Conservation (phyloP, 1,140 invertebrate species). For the Cyclina sinensis region DNA sequence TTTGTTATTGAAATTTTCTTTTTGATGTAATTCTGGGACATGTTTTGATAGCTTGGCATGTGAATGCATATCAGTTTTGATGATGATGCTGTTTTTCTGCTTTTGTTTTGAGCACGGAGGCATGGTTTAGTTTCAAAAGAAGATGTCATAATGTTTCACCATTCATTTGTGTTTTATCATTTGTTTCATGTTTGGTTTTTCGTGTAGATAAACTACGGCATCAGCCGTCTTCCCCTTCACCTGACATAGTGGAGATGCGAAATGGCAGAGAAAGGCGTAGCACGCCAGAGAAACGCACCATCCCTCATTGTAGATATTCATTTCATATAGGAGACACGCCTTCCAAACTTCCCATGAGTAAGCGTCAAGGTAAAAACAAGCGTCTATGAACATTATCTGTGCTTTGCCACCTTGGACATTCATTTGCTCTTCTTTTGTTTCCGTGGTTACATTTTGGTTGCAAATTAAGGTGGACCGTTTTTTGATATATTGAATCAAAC, state of each 20-base stretch:
- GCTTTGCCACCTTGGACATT: background rate
- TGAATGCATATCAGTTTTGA: background rate
- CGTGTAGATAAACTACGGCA: conserved; percentile 56
- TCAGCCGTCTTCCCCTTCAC: conserved; percentile 42
- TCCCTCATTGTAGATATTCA: conserved; percentile 59
- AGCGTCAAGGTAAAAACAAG: conserved; percentile 61
- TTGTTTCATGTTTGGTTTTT: conserved; percentile 60
- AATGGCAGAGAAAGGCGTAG: conserved; percentile 46
- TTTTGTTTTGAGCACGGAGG: background rate
- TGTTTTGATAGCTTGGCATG: background rate
- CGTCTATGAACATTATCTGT: conserved; percentile 32
- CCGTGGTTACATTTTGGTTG: conserved; percentile 24
- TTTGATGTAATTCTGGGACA: background rate
- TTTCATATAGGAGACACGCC: conserved; percentile 62
- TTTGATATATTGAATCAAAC: too few species aligned
- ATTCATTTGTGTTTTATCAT: conserved; percentile 14
- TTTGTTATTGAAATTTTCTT: background rate
- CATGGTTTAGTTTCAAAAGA: background rate
- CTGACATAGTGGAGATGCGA: conserved; percentile 52
- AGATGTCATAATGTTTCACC: conserved; percentile 7
- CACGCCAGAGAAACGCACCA: conserved; percentile 53
- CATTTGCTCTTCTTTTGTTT: conserved; percentile 12
- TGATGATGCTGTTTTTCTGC: background rate
- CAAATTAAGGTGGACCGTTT: background rate
- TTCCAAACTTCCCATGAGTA: conserved; percentile 62